phyloP scores from a whole-genome alignment of 2,797 vertebrate species.

The Melopsittacus undulatus region DNA sequence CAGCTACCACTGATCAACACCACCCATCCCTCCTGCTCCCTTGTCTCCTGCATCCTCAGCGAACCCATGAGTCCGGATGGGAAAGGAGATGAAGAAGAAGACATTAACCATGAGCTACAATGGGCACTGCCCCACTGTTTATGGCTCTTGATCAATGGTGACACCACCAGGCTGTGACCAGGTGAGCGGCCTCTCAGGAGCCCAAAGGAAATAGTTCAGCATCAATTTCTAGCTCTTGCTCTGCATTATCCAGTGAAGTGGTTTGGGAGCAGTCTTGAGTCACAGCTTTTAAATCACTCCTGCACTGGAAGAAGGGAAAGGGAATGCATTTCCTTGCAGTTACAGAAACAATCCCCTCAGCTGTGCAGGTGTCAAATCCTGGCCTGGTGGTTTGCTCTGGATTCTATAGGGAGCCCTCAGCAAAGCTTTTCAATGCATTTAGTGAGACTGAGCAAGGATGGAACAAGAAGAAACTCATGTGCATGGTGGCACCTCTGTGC shows the following conservation, averaged over 20 bases:
- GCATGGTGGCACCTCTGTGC: accelerated
- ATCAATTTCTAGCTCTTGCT: conserved; percentile 41
- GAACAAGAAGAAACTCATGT: not conserved
- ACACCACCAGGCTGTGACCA: not conserved
- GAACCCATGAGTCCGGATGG: not conserved
- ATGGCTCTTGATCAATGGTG: not conserved
- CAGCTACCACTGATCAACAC: not conserved
- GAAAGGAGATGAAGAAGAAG: not conserved
- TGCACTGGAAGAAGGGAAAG: not conserved
- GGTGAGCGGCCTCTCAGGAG: not conserved
- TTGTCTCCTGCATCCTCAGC: not conserved
- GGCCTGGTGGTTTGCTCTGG: not conserved
- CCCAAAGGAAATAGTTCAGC: conserved; percentile 27
- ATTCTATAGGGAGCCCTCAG: not conserved
- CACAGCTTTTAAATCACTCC: not conserved
- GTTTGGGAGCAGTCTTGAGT: conserved; percentile 40
- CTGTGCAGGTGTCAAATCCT: not conserved
- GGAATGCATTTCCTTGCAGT: not conserved
- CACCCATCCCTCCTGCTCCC: not conserved
- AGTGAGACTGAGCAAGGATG: not conserved
- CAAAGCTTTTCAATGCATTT: not conserved
- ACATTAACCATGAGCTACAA: not conserved
- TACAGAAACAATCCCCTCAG: not conserved
- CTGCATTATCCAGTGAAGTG: conserved; percentile 53
- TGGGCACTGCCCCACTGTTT: not conserved